Conservation (phyloP, 2,113 vertebrate genomes). For the Myotis brandtii region DNA sequence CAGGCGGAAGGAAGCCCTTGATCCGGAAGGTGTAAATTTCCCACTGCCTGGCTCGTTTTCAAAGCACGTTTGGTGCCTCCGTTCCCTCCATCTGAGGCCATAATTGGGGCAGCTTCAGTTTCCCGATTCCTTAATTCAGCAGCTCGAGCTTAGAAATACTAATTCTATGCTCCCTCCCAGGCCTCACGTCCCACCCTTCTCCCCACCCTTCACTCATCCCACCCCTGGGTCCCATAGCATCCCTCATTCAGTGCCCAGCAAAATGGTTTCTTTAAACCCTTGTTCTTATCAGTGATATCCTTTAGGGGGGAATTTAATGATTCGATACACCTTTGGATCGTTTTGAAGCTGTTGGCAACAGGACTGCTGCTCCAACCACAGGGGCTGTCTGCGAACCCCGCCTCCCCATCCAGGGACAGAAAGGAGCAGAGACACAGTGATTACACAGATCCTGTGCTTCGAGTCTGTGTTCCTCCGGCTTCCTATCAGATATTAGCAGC, state of each 20-base stretch:
- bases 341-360: not conserved
- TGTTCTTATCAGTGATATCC: not conserved
- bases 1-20: not conserved
- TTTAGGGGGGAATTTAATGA: not conserved
- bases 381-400: not conserved
- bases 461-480: not conserved
- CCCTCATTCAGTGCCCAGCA: not conserved
- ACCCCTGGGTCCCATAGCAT: not conserved
- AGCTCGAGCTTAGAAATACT: not conserved
- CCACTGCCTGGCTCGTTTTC: not conserved
- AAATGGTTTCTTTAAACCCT: not conserved
- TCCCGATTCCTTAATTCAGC: conserved; percentile 37
- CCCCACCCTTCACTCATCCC: not conserved
- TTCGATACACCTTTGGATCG: not conserved
- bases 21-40: not conserved
- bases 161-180: not conserved
- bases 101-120: conserved; percentile 56
- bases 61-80: not conserved
- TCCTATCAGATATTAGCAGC: not conserved
- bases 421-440: not conserved
- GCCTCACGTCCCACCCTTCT: not conserved
- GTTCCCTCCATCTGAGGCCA: not conserved
- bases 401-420: not conserved
- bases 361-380: not conserved
- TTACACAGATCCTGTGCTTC: not conserved